Conservation (phyloP, 2,888 invertebrate species). For the Anorthoa munda region DNA sequence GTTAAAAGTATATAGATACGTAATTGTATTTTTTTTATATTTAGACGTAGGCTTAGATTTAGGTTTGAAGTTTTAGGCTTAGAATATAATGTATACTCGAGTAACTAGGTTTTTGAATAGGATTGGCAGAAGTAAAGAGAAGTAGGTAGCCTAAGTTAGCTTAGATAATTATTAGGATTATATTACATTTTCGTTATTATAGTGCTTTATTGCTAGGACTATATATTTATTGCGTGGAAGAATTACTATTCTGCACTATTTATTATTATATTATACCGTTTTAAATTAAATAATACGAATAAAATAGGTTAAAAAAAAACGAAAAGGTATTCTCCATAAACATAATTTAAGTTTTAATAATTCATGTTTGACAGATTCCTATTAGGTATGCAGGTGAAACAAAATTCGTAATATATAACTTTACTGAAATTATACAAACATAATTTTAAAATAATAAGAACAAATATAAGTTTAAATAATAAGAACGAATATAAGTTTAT, state of each 20-base stretch:
- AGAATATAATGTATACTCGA: neutral
- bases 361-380: neutral
- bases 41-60: neutral
- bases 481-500: neutral
- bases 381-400: neutral
- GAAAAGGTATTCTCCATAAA: conserved; percentile 49
- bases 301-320: neutral
- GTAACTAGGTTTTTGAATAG: neutral
- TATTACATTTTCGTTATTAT: neutral
- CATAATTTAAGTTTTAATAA: neutral
- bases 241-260: conserved; percentile 2
- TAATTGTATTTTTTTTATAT: neutral
- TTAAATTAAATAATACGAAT: neutral
- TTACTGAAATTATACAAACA: neutral
- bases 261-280: neutral
- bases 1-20: too few relatives aligned
- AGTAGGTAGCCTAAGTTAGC: neutral
- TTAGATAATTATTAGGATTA: neutral
- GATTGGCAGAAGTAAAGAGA: neutral
- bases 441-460: neutral
- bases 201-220: conserved; percentile 1
- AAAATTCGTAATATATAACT: neutral
- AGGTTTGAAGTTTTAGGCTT: conserved; percentile 9
- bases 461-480: neutral
- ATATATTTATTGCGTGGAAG: neutral